phyloP scores from a whole-genome alignment of 1,140 invertebrate species.

The Andricus grossulariae region DNA sequence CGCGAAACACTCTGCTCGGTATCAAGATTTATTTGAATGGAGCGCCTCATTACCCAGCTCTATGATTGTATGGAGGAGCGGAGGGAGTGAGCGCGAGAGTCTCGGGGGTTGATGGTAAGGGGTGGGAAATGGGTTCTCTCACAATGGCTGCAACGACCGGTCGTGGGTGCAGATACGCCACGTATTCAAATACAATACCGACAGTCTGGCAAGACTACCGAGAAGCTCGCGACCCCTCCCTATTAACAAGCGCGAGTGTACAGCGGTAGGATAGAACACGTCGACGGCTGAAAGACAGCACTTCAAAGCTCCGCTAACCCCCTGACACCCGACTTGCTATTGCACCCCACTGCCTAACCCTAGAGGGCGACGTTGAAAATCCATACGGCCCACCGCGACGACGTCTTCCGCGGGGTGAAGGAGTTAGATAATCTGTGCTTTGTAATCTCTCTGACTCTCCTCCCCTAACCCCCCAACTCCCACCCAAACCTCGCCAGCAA shows the following conservation, averaged over 20 bases:
- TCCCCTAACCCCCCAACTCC: slow-evolving; percentile 9
- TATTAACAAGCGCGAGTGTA: slow-evolving; percentile 70
- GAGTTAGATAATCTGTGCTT: slow-evolving; percentile 69
- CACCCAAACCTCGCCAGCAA: slow-evolving; percentile 20
- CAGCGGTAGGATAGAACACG: slow-evolving; percentile 69
- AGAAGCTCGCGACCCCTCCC: slow-evolving; percentile 63
- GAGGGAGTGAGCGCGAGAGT: slow-evolving; percentile 35
- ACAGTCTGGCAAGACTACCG: slow-evolving; percentile 67
- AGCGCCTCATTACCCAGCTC: slow-evolving; percentile 73
- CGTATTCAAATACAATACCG: slow-evolving; percentile 73
- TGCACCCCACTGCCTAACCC: slow-evolving; percentile 48
- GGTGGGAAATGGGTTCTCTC: slow-evolving; percentile 44
- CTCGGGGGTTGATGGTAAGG: slow-evolving; percentile 25
- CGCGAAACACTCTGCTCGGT: slow-evolving; percentile 64
- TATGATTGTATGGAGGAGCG: slow-evolving; percentile 67
- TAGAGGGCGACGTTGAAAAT: slow-evolving; percentile 64
- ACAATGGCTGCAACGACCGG: slow-evolving; percentile 63
- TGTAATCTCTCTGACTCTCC: slow-evolving; percentile 63
- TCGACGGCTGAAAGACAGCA: slow-evolving; percentile 70
- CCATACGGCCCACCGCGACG: slow-evolving; percentile 56
- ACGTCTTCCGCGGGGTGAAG: slow-evolving; percentile 57
- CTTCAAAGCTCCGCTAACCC: slow-evolving; percentile 66
- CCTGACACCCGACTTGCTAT: slow-evolving; percentile 44
- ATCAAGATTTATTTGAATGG: slow-evolving; percentile 75
- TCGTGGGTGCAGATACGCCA: slow-evolving; percentile 66